Evolutionary conservation across 2,113 vertebrate species (phyloP).

Genomic region (Poeciliopsis occidentalis): DNA sequence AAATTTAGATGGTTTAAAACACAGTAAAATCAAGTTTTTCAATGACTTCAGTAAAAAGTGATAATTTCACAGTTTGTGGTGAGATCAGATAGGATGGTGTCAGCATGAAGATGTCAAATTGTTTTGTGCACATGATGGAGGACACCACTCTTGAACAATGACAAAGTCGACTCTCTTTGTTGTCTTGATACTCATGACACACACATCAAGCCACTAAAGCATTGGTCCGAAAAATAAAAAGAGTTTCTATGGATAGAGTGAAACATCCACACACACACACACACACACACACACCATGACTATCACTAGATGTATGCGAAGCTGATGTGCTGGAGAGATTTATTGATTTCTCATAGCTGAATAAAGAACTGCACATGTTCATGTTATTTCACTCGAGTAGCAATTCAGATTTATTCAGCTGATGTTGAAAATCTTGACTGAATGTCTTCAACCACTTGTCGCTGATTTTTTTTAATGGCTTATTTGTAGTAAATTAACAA

Average conservation of each 20-base stretch:
- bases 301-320: background rate
- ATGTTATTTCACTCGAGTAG: background rate
- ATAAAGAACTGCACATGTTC: background rate
- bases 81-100: too few relatives aligned
- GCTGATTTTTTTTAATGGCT: background rate
- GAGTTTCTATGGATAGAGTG: background rate
- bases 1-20: too few relatives aligned
- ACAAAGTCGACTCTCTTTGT: too few relatives aligned
- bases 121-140: too few relatives aligned
- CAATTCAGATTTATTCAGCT: slow-evolving; percentile 15
- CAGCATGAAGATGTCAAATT: too few relatives aligned
- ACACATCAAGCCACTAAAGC: background rate
- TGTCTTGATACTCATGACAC: too few relatives aligned
- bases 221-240: background rate
- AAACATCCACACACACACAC: background rate
- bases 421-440: background rate
- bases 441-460: background rate
- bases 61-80: too few relatives aligned
- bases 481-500: slow-evolving; percentile 31
- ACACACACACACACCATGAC: background rate
- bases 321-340: background rate
- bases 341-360: background rate
- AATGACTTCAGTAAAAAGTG: too few relatives aligned
- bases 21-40: too few relatives aligned
- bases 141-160: too few relatives aligned